Conservation (phyloP, 2,113 vertebrate genomes). For the Muscicapa adusta region DNA sequence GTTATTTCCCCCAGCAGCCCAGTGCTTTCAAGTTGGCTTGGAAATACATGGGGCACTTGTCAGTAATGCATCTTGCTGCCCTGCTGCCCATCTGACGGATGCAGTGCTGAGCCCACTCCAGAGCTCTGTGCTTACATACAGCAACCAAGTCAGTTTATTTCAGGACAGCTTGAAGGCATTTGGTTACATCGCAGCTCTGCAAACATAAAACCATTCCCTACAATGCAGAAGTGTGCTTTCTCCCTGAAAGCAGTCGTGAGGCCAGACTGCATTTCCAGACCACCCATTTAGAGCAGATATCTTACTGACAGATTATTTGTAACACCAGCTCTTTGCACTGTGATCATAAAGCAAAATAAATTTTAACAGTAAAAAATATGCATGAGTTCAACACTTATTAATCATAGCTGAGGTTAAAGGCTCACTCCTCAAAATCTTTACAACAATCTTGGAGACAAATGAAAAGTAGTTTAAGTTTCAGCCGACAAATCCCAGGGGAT, state of each 20-base stretch:
- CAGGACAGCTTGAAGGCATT: not conserved
- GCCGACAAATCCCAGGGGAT: accelerated
- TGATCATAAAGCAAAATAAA: not conserved
- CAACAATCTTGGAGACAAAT: not conserved
- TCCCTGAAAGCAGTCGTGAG: not conserved
- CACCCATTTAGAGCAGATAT: not conserved
- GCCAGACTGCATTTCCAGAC: not conserved
- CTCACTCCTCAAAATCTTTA: not conserved
- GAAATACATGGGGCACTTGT: accelerated
- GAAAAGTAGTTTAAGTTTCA: not conserved
- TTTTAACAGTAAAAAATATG: not conserved
- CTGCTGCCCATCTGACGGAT: not conserved
- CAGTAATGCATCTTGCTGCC: accelerated
- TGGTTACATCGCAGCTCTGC: not conserved
- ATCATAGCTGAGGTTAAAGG: not conserved
- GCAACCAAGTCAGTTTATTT: not conserved
- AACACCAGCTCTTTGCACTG: not conserved
- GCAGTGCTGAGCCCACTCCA: accelerated
- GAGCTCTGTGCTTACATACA: not conserved
- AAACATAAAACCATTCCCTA: not conserved
- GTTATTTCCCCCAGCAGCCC: not conserved
- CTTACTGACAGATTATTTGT: not conserved
- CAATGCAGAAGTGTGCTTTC: not conserved
- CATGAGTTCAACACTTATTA: not conserved
- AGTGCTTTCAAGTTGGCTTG: not conserved